Evolutionary conservation across 2,113 vertebrate species (phyloP).

Genomic region (Struthio camelus): DNA sequence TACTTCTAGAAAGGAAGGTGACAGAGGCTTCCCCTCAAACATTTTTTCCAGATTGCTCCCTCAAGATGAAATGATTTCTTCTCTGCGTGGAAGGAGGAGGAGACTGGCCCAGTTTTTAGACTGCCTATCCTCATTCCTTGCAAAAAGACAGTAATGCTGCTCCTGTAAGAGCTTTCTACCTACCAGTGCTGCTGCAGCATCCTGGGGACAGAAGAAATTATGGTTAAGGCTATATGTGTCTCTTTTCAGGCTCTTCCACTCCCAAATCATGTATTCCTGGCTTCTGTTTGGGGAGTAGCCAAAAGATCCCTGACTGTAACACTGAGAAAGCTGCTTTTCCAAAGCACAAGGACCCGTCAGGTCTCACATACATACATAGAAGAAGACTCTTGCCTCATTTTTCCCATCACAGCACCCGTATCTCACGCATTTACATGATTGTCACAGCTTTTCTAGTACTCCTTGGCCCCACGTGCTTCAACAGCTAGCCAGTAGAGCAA

Average conservation of each 20-base stretch:
- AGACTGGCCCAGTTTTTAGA: neutral
- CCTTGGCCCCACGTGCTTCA: neutral
- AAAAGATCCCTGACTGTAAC: neutral
- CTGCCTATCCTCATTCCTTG: neutral
- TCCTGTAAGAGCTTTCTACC: neutral
- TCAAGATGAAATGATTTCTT: neutral
- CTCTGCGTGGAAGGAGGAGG: neutral
- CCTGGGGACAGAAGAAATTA: neutral
- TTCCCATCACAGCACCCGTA: neutral
- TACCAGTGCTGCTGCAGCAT: neutral
- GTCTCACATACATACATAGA: neutral
- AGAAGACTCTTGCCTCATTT: neutral
- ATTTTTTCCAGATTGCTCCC: neutral
- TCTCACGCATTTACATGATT: neutral
- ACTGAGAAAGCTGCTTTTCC: neutral
- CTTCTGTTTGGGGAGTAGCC: neutral
- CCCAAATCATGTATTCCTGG: neutral
- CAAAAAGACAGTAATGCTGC: neutral
- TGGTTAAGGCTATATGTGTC: neutral
- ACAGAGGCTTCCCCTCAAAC: neutral
- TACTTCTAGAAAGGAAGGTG: neutral
- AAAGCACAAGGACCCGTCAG: neutral
- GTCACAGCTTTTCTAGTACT: neutral
- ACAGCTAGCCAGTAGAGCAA: neutral
- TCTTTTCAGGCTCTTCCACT: neutral